A percentile compares a stretch with the other conserved stretches of the same genome.
These are phyloP conservation scores for Erebia ligea DNA, from an alignment of 2,888 invertebrate genomes.

Conservation along the genomic window DNA sequence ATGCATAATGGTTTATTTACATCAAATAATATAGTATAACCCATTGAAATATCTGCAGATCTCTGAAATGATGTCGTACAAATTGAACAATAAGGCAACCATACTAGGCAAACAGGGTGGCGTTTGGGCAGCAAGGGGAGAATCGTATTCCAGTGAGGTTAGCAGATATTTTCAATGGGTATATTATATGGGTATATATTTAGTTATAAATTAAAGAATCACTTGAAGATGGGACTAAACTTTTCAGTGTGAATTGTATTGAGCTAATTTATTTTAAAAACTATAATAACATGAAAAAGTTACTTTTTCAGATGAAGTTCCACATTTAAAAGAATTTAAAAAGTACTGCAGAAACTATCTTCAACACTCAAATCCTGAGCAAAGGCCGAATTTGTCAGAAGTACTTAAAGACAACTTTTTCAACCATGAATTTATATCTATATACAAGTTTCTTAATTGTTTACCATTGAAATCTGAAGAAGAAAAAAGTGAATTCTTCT, in stretches of 20 bases:
- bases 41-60: no score
- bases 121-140: no score
- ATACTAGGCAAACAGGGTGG: no score
- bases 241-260: neutral
- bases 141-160: no score
- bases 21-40: neutral
- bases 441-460: constrained; percentile 92
- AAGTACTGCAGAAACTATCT: constrained; percentile 87
- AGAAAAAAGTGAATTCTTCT: constrained; percentile 92
- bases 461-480: constrained; percentile 90
- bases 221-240: neutral
- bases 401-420: constrained; percentile 90
- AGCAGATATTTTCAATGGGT: neutral
- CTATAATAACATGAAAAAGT: neutral
- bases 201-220: neutral
- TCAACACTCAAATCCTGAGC: constrained; percentile 85
- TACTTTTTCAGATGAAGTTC: constrained; percentile 84
- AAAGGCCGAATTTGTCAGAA: constrained; percentile 86
- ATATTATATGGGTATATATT: neutral
- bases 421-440: constrained; percentile 92
- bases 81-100: no score
- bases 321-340: constrained; percentile 87
- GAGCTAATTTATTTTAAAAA: neutral
- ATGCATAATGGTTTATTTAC: constrained; percentile 3
- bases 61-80: no score